Evolutionary conservation across 2,797 vertebrate species (phyloP).

Genomic region (Dendrocincla fuliginosa): DNA sequence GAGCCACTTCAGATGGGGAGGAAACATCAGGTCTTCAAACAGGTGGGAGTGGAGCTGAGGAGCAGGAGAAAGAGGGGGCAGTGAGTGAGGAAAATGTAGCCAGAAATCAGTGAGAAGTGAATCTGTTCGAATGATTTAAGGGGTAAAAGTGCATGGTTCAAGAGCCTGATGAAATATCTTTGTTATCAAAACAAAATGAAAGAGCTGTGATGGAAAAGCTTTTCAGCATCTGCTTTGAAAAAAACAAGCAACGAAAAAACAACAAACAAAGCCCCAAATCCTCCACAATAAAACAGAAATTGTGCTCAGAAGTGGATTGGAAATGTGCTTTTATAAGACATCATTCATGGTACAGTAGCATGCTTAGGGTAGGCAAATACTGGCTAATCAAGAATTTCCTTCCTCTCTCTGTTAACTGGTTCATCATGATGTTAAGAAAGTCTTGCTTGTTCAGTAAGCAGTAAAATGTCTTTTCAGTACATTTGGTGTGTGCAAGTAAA

Average conservation of each 20-base stretch:
- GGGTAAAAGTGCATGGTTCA: neutral
- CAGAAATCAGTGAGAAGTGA: neutral
- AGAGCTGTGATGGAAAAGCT: neutral
- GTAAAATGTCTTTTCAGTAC: neutral
- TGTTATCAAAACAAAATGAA: neutral
- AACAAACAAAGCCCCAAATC: neutral
- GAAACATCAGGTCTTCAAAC: neutral
- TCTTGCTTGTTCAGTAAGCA: neutral
- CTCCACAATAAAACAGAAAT: neutral
- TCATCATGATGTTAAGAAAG: neutral
- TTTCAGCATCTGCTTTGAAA: neutral
- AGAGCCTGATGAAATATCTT: neutral
- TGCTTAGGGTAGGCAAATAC: neutral
- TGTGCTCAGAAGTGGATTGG: neutral
- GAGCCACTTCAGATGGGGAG: neutral
- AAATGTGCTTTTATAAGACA: neutral
- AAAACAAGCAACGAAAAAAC: neutral
- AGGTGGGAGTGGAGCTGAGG: neutral
- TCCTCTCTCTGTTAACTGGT: neutral
- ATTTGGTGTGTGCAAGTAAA: conserved; percentile 2
- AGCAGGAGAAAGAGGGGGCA: neutral
- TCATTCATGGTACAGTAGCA: neutral
- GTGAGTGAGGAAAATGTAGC: neutral
- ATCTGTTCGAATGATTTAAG: neutral
- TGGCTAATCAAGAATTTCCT: neutral